A percentile compares a stretch with the other conserved stretches of the same genome.
Conservation (phyloP, 2,113 vertebrate genomes). For the Loxodonta africana region DNA sequence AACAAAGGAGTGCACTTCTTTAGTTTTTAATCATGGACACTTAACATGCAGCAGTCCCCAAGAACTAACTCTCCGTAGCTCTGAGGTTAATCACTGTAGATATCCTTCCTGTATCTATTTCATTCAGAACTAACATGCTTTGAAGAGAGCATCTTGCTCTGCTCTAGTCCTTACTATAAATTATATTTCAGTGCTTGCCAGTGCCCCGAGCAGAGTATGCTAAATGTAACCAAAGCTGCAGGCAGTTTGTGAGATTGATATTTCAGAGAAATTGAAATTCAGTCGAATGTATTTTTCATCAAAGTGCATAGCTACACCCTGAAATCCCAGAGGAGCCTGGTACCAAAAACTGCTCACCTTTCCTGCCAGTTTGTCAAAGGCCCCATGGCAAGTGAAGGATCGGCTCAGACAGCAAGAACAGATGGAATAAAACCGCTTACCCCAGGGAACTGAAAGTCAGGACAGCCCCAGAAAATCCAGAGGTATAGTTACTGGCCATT, state of each 20-base stretch:
- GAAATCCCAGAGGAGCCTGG: background rate
- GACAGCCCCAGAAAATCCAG: background rate
- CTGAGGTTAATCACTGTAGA: background rate
- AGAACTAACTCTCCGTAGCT: background rate
- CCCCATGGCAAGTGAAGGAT: background rate
- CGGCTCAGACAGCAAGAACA: fast-evolving
- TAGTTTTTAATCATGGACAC: background rate
- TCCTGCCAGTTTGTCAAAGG: background rate
- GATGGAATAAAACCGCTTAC: fast-evolving
- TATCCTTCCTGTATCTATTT: background rate
- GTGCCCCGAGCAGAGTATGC: background rate
- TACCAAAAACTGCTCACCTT: background rate
- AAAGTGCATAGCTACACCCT: background rate
- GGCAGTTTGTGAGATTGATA: background rate
- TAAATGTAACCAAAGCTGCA: background rate
- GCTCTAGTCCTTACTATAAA: background rate
- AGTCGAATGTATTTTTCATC: background rate
- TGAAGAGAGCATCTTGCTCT: background rate
- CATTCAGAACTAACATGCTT: constrained; percentile 13
- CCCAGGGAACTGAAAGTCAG: background rate
- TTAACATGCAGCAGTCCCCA: background rate
- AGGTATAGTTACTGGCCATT: background rate
- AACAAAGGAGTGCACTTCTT: background rate
- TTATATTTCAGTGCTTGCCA: background rate
- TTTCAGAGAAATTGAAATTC: constrained; percentile 59